These are phyloP conservation scores for Valencia hispanica DNA, from an alignment of 2,797 vertebrate species.

Conservation along the genomic window DNA sequence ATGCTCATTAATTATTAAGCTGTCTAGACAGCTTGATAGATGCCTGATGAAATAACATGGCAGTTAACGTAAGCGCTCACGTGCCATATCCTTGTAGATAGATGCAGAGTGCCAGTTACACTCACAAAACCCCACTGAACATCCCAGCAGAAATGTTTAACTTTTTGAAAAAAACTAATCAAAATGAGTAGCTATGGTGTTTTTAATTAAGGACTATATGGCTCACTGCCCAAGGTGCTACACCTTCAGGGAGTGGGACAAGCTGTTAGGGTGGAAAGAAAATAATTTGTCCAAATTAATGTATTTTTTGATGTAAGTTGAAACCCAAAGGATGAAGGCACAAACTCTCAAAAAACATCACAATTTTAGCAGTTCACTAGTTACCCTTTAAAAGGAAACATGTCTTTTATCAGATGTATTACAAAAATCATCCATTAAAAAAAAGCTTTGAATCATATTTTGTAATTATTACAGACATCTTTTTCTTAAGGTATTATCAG, in stretches of 20 bases:
- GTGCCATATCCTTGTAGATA: constrained; percentile 28
- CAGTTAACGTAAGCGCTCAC: constrained; percentile 53
- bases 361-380: background rate
- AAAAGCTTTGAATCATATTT: too few species aligned
- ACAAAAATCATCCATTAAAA: too few species aligned
- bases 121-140: background rate
- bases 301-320: too few species aligned
- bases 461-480: background rate
- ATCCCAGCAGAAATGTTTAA: background rate
- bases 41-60: constrained; percentile 66
- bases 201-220: background rate
- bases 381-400: background rate
- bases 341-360: background rate
- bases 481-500: background rate
- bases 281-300: background rate
- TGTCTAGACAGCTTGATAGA: constrained; percentile 75
- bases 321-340: background rate
- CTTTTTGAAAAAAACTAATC: background rate
- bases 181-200: background rate
- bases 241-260: background rate
- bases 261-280: background rate
- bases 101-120: constrained; percentile 3
- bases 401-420: background rate
- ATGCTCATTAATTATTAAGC: constrained; percentile 74
- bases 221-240: background rate